Conservation (phyloP, 1,140 invertebrate genomes). For the Littorina saxatilis region DNA sequence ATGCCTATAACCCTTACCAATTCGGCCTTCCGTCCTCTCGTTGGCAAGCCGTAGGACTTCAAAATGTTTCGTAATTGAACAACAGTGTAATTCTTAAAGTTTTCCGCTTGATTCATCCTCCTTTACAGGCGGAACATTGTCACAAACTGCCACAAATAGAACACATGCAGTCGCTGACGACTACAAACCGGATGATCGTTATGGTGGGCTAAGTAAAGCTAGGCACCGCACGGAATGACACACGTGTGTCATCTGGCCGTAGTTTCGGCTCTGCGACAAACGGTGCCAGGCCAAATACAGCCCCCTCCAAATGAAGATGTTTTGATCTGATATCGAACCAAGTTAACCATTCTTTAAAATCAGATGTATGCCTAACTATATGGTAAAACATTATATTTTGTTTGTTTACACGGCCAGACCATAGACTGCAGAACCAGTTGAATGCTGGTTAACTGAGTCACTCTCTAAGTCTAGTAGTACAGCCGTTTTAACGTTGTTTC, state of each 20-base stretch:
- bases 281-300: too few relatives aligned
- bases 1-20: slow-evolving; percentile 47
- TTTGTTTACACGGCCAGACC: too few relatives aligned
- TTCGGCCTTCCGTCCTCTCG: slow-evolving; percentile 53
- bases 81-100: slow-evolving; percentile 40
- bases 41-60: slow-evolving; percentile 44
- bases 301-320: too few relatives aligned
- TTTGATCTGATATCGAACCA: too few relatives aligned
- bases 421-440: too few relatives aligned
- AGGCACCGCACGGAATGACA: not conserved
- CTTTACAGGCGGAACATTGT: not conserved
- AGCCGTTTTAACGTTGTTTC: too few relatives aligned
- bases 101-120: slow-evolving; percentile 18
- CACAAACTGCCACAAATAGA: not conserved
- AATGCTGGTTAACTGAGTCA: too few relatives aligned
- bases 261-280: not conserved
- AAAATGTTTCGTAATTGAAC: slow-evolving; percentile 50
- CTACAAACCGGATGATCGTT: slow-evolving; percentile 16
- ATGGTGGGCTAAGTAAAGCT: not conserved
- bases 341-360: too few relatives aligned
- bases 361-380: too few relatives aligned
- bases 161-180: not conserved
- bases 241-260: slow-evolving; percentile 12
- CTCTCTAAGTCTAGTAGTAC: too few relatives aligned
- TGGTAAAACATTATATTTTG: too few relatives aligned